These are phyloP conservation scores for Theocolax elegans DNA, from an alignment of 1,140 invertebrate species.

Conservation along the genomic window DNA sequence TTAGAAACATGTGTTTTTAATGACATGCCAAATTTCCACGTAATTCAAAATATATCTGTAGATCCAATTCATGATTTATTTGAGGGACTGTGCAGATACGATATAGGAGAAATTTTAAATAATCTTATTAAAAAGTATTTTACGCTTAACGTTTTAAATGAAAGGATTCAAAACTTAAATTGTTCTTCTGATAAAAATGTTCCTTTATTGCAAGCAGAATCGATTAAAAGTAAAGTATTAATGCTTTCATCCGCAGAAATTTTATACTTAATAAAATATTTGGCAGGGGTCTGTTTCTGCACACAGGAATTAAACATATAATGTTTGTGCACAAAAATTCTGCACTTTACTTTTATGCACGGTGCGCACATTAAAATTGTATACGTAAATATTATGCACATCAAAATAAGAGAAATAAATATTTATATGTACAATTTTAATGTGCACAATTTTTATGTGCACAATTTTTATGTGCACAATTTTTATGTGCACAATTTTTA, in stretches of 20 bases:
- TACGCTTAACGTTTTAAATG: too few species aligned
- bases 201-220: not conserved
- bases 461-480: too few species aligned
- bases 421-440: too few species aligned
- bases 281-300: too few species aligned
- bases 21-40: conserved; percentile 53
- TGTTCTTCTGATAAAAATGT: not conserved
- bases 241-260: conserved; percentile 7
- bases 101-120: conserved; percentile 50
- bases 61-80: conserved; percentile 62
- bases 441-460: too few species aligned
- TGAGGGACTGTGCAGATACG: conserved; percentile 58
- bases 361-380: too few species aligned
- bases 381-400: too few species aligned
- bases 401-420: too few species aligned
- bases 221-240: not conserved
- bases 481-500: too few species aligned
- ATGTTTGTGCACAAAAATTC: too few species aligned
- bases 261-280: not conserved
- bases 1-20: conserved; percentile 57
- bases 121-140: conserved; percentile 6
- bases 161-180: not conserved
- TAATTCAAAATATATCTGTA: conserved; percentile 54
- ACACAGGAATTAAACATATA: too few species aligned
- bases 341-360: too few species aligned